Evolutionary conservation across 23 tunicate species (phyloP), one percentile per base, ranked within the genome.

Genomic region (Oikopleura dioica): DNA sequence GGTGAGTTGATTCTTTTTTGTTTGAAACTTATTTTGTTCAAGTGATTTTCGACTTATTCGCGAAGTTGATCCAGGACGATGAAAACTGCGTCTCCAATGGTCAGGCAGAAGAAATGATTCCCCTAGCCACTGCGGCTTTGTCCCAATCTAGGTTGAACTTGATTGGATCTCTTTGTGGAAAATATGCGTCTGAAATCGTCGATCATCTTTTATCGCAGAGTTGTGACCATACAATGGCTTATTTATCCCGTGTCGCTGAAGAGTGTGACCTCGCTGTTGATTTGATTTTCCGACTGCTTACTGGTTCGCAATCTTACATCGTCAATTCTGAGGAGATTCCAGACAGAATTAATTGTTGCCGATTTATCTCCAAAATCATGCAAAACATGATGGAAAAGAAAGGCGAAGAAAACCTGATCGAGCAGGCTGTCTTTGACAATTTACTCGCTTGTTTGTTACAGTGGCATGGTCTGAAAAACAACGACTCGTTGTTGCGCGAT

Each of bases 1-100:
- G 72, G 72, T 63, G 26, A 63, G 2, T 63, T 63, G 55, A 44
- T 21, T 44, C 55, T 44, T 44, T 44, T 21, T 9, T 9, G 55
- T 44, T 44, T 44, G 55, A 44, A 9, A 9, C 21, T 9, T 21
- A 21, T 63, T 16, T 63, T 63, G 16, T 63, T 63, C 33, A 2
- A 63, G 72, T 63, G 29, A 63, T 63, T 21, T 63, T 63, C 33
- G 72, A 63, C 4, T 63, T 63, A 28, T 63, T 63, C 33, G 26
- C 72, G 4, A 31, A 63, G 33, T 31, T 63, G 33, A 2, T 63
- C 2, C 72, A 31, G 2, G 26, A 28, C 26, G 72, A 63, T 31
- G 72, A 63, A 63, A 63, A 63, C 72, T 63, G 72, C 33, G 26
- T 63, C 33, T 21, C 33, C 26, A 23, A 23, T 2, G 72, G 72